Evolutionary conservation across 1,140 invertebrate species (phyloP), one percentile per base, ranked within the genome.

Genomic region (Propsilocerus akamusi): DNA sequence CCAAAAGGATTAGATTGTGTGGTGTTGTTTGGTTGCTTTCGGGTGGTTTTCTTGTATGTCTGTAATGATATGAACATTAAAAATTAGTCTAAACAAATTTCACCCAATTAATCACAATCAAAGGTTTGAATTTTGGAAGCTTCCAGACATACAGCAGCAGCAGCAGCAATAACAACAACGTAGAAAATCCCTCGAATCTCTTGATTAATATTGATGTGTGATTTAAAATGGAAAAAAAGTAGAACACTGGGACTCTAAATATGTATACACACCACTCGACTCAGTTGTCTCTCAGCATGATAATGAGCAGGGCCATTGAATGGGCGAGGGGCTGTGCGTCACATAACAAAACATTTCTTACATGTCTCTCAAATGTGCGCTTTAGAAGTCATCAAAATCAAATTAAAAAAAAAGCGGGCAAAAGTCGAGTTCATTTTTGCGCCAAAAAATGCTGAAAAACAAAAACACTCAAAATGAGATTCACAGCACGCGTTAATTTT

Each of bases 131-230:
- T 17, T 41, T 20, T 41, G 22, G 22, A 20, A 14, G 8, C 22
- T 17, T 41, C 17, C 34, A 6, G 14, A 41, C 17, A 20, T 20
- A 41, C 12, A 17, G 10, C 10, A 41, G 34, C 10, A 37, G 20
- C 11, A 14, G 20, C 14, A 41, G 34, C 17, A 41, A 41, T 17
- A 14, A 10, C 17, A 41, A 41, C 22, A 41, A 20, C 28, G 34
- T 20, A 41, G 8, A 41, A 41, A 41, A 41, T 41, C n/a, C n/a
- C n/a, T n/a, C n/a, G n/a, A n/a, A n/a, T 30, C 17, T 14, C 34
- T 41, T 41, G 34, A 41, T 41, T 41, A 41, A 41, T 41, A 41
- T 41, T 41, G 34, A 41, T 41, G 34, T 41, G 34, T 41, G 34
- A 41, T 41, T 41, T 41, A n/a, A n/a, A n/a, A n/a, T n/a, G 34